Evolutionary conservation across 2,888 invertebrate species (phyloP).

Genomic region (Hypomecis atomaria): DNA sequence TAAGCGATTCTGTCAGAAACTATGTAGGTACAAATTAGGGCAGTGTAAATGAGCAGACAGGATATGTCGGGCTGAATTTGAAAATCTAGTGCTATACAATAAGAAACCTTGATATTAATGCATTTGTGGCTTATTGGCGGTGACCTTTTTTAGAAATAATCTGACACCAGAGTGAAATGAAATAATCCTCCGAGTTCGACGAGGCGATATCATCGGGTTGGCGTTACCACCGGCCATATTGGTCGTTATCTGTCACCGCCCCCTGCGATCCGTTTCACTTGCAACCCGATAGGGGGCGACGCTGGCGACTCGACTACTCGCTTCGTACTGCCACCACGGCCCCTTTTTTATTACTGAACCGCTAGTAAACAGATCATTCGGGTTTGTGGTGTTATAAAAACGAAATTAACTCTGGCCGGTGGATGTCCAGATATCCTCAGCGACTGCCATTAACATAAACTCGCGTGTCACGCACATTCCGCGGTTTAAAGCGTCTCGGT

Average conservation of each 20-base stretch:
- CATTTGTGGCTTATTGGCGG: constrained; percentile 7
- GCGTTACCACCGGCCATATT: constrained; percentile 76
- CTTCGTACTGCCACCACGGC: constrained; percentile 79
- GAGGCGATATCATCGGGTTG: constrained; percentile 63
- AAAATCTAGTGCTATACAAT: too few species aligned
- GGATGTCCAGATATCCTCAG: constrained; percentile 77
- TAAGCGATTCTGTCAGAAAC: too few species aligned
- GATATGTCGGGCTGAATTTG: not conserved
- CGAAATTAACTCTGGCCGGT: constrained; percentile 81
- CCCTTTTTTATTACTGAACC: constrained; percentile 84
- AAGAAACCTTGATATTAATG: constrained; percentile 12
- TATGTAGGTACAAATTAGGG: too few species aligned
- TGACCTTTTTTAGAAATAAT: constrained; percentile 30
- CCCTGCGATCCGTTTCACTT: constrained; percentile 81
- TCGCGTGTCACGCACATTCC: constrained; percentile 67
- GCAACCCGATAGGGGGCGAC: constrained; percentile 84
- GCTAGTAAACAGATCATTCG: constrained; percentile 85
- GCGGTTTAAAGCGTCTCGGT: constrained; percentile 61
- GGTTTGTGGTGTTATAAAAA: constrained; percentile 85
- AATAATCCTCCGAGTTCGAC: constrained; percentile 44
- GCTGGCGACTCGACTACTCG: constrained; percentile 72
- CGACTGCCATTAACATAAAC: constrained; percentile 72
- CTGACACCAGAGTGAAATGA: constrained; percentile 35
- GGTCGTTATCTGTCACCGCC: constrained; percentile 82
- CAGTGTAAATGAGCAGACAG: too few species aligned